Conservation (phyloP, 2,888 invertebrate genomes). For the Prosopocoilus inquinatus region DNA sequence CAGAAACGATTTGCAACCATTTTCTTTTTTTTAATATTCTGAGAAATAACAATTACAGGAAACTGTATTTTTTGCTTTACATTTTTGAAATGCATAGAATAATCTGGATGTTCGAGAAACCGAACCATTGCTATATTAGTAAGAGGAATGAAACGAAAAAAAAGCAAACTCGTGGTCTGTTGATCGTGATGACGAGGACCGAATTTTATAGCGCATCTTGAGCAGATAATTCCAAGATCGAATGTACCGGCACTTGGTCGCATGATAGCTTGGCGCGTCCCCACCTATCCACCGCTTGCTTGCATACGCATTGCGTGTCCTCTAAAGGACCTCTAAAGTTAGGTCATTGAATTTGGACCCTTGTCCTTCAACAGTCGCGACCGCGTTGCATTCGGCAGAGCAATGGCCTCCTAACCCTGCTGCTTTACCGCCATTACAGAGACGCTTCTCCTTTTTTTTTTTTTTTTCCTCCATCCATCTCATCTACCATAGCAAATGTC, state of each 20-base stretch:
- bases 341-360: constrained; percentile 55
- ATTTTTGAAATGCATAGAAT: too few species aligned
- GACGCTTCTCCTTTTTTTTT: constrained; percentile 13
- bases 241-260: background rate
- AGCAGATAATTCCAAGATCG: constrained; percentile 7
- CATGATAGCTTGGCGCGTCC: constrained; percentile 9
- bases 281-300: constrained; percentile 20
- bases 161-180: background rate
- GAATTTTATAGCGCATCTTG: constrained; percentile 5
- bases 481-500: constrained; percentile 14
- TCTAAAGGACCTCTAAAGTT: constrained; percentile 53
- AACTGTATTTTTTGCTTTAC: too few species aligned
- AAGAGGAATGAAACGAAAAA: background rate
- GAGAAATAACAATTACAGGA: too few species aligned
- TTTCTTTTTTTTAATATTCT: too few species aligned
- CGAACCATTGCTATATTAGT: too few species aligned
- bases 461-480: background rate
- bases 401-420: constrained; percentile 41
- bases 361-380: constrained; percentile 50
- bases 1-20: too few species aligned
- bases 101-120: too few species aligned
- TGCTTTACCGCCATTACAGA: constrained; percentile 33
- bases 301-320: constrained; percentile 50
- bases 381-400: constrained; percentile 46
- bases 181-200: background rate